Base-by-base conservation (phyloP, 2,888 invertebrate species). In the Sphaerophoria taeniata region DNA sequence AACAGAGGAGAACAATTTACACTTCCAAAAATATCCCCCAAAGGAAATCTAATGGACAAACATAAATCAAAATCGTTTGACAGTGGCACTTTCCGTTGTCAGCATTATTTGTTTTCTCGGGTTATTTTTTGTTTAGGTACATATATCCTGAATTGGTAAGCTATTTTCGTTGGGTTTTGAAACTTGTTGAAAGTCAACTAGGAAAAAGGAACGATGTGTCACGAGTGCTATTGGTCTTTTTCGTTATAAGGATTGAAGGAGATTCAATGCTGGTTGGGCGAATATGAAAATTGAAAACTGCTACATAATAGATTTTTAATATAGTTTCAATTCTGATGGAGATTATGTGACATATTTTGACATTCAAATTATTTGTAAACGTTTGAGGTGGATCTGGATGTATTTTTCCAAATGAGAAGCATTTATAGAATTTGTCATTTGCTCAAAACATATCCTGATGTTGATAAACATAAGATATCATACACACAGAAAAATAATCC, bases 11-110 rank as follows among this genome's bases (percentile, higher is more conserved):
- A 70, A 53, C 60, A 69, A 45, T 79, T 79, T 39, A 69, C 61
- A 61, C 45, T 69, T 65, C 58, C 58, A 65, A 71, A 81, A 60
- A 51, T 71, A 24, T 24, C 24, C 24, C 76, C 75, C 80, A 63
- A 65, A 81, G 76, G 81, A 81, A 75, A 81, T 81, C 81, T 81
- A 76, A 76, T 81, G 81, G 81, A 76, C 75, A 65, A 81, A 71
- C 70, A 81, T 81, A 81, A 81, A 81, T 81, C 81, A 81, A 81
- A 76, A 71, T 34, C 79, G 39, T 74, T 80, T 74, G 79, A 73
- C 79, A 79, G 67, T 73, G 55, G 51, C 60, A 63, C 63, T 73
- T 77, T 79, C 79, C 56, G 73, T 73, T 79, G 79, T 43, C 31
- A 69, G 47, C 60, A 73, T 79, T 67, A 67, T 67, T 79, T 79